phyloP scores from a whole-genome alignment of 2,888 invertebrate species.

The Chrysotoxum bicinctum region DNA sequence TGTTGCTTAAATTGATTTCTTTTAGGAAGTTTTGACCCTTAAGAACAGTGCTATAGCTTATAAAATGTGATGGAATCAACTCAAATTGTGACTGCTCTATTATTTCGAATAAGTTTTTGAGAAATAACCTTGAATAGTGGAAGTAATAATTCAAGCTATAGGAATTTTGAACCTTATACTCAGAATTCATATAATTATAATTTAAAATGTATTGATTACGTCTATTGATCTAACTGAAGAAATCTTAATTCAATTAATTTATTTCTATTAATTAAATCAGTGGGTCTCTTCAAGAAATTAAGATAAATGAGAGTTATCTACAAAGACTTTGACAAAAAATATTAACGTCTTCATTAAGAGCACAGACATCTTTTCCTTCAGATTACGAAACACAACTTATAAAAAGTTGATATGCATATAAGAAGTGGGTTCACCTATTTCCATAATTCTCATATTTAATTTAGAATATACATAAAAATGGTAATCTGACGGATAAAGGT shows the following conservation, averaged over 20 bases:
- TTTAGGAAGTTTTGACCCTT: no score
- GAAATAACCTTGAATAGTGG: no score
- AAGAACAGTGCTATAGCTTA: no score
- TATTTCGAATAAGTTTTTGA: no score
- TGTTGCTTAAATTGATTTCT: no score
- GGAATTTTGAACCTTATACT: no score
- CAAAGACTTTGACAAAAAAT: neutral
- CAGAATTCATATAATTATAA: no score
- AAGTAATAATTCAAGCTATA: no score
- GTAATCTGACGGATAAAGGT: neutral
- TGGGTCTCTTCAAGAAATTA: neutral
- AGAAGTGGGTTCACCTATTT: neutral
- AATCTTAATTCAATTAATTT: neutral
- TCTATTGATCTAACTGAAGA: neutral
- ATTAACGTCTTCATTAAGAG: neutral
- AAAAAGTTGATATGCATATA: no score
- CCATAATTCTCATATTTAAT: constrained; percentile 5
- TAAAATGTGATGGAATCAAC: no score
- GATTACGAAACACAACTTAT: neutral
- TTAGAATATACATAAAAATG: neutral
- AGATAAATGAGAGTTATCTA: neutral
- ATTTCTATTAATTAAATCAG: neutral
- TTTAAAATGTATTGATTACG: no score
- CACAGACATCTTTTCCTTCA: neutral
- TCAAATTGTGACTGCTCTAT: no score